Evolutionary conservation across 2,113 vertebrate genomes (phyloP).

Genomic region (Australoheros scitulus): DNA sequence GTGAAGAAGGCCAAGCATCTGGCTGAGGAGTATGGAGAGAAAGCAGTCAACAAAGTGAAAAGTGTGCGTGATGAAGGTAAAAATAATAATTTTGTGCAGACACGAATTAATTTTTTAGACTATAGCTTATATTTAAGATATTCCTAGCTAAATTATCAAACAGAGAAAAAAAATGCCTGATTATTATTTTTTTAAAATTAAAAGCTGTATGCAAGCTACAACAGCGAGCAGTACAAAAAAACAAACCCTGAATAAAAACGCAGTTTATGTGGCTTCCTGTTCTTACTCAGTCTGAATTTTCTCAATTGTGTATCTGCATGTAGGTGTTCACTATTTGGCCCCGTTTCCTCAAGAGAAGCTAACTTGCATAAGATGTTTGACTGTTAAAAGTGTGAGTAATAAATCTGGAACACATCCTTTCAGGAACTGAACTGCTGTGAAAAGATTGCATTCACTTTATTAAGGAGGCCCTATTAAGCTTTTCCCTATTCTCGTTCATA

Average conservation of each 20-base stretch:
- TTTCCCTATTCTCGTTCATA: too few relatives aligned
- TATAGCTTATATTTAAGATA: background rate
- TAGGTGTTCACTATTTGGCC: background rate
- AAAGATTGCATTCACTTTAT: too few relatives aligned
- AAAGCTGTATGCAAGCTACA: too few relatives aligned
- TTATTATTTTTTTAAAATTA: background rate
- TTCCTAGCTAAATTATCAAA: background rate
- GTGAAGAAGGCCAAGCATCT: constrained; percentile 97
- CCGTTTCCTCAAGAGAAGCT: too few relatives aligned
- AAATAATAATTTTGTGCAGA: background rate
- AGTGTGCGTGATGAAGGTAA: constrained; percentile 97
- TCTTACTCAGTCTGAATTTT: background rate
- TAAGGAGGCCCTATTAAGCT: too few relatives aligned
- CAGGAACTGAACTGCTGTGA: too few relatives aligned
- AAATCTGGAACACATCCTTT: too few relatives aligned
- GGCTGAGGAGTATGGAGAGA: constrained; percentile 96
- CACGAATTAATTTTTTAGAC: background rate
- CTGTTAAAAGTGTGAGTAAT: too few relatives aligned
- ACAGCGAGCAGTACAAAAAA: background rate
- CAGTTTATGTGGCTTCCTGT: background rate
- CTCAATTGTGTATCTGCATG: background rate
- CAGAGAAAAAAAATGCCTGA: background rate
- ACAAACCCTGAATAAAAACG: background rate
- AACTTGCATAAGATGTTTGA: too few relatives aligned
- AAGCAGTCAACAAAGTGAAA: constrained; percentile 98